These are phyloP conservation scores for Aythya baeri DNA, from an alignment of 2,113 vertebrate genomes.

Conservation along the genomic window DNA sequence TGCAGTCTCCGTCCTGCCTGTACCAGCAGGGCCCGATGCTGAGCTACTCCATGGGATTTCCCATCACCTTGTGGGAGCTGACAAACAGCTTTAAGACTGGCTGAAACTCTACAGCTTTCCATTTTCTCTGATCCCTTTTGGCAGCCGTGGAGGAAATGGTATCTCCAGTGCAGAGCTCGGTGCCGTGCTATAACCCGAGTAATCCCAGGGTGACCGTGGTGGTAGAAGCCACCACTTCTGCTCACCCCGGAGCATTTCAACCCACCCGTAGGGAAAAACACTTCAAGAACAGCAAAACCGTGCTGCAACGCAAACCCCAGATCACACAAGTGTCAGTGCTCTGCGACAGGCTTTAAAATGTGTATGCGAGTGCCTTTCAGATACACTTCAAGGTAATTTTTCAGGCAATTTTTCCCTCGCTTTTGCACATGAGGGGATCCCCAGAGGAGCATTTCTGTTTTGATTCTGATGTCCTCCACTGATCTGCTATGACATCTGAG, in stretches of 20 bases:
- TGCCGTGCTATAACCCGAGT: rapidly evolving
- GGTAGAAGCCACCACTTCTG: not conserved
- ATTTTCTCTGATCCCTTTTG: not conserved
- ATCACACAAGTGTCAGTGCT: not conserved
- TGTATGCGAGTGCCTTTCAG: not conserved
- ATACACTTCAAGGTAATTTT: not conserved
- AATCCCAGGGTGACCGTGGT: rapidly evolving
- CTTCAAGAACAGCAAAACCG: not conserved
- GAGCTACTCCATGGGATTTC: not conserved
- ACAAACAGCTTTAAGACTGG: not conserved
- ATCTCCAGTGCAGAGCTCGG: not conserved
- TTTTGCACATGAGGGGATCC: not conserved
- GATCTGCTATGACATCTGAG: not conserved
- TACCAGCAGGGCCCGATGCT: rapidly evolving
- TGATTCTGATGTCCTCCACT: not conserved
- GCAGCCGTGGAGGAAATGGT: not conserved
- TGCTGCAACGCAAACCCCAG: not conserved
- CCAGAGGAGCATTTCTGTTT: not conserved
- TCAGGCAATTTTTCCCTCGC: not conserved
- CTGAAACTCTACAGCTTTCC: not conserved
- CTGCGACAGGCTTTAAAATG: not conserved
- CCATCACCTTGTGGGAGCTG: not conserved
- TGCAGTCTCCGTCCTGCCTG: not conserved
- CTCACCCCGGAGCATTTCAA: not conserved
- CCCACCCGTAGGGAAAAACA: not conserved